These are phyloP conservation scores for Ips typographus DNA, from an alignment of 1,140 invertebrate genomes.

Conservation along the genomic window DNA sequence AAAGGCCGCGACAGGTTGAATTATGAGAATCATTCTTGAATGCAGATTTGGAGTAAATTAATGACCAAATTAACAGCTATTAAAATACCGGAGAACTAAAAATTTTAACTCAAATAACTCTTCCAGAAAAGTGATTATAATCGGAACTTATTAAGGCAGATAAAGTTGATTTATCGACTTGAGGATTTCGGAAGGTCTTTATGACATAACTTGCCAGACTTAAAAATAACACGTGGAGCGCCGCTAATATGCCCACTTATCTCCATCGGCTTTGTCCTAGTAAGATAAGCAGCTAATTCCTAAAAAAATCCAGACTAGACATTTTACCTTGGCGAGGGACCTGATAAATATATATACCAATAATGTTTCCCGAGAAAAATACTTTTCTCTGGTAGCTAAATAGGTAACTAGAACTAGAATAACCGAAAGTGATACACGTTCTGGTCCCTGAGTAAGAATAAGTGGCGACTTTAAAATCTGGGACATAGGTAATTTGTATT, in stretches of 20 bases:
- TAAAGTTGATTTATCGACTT: slow-evolving; percentile 13
- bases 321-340: neutral
- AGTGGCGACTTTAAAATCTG: slow-evolving; percentile 19
- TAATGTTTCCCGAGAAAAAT: neutral
- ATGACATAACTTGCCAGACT: slow-evolving; percentile 8
- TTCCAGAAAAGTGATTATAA: slow-evolving; percentile 6
- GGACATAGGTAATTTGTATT: slow-evolving; percentile 24
- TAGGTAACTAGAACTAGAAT: neutral
- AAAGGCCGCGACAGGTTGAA: slow-evolving; percentile 3
- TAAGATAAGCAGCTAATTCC: slow-evolving; percentile 14
- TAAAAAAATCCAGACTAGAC: slow-evolving; percentile 5
- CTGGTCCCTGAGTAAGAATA: slow-evolving; percentile 18
- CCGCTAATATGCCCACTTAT: slow-evolving; percentile 13
- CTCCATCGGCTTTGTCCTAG: slow-evolving; percentile 18
- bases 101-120: slow-evolving; percentile 3
- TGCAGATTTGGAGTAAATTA: slow-evolving; percentile 21
- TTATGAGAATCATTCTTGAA: slow-evolving; percentile 10
- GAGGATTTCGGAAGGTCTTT: slow-evolving; percentile 7
- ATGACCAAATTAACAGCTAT: slow-evolving; percentile 22
- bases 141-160: slow-evolving; percentile 11
- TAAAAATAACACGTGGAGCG: slow-evolving; percentile 13
- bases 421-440: slow-evolving; percentile 1
- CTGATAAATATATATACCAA: too few relatives aligned
- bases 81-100: slow-evolving; percentile 19
- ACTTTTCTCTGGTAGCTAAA: neutral